Evolutionary conservation across 1,140 invertebrate species (phyloP), one percentile per base, ranked within the genome.

Genomic region (Heliconius eleuchia): DNA sequence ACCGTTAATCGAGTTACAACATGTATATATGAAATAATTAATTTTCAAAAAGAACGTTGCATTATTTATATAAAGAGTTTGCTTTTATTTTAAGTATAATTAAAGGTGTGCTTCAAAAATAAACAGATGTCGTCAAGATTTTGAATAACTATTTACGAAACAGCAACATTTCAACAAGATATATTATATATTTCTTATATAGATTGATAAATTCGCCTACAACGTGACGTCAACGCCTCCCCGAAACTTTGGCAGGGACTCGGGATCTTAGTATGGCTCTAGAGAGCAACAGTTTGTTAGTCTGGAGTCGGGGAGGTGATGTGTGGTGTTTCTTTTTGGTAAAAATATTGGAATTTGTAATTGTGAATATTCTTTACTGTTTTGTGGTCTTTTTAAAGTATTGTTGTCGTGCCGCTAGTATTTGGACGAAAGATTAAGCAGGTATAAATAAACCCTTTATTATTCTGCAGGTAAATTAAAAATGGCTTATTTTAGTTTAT

Each of bases 181-280:
- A 82, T 74, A 57, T 71, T 46, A 72, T 73, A 52, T 78, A 74
- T 78, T n/a, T 77, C 75, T 37, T 84, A 82, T 86, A 77, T 86
- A 82, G 83, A 87, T 87, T 87, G 84, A 88, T 88, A 83, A 88
- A 87, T 86, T 90, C 84, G 85, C 85, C 86, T 83, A 84, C 80
- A 84, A 86, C 80, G 73, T 93, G 92, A 94, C 92, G 92, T 92
- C 89, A 94, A 81, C 88, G 88, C 80, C 84, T 90, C 84, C 80
- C 88, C 82, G 91, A 92, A 94, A 88, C 86, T 92, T 94, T 94
- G 92, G 92, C 92, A 94, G 86, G 88, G 85, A 91, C 85, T 89
- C 89, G 86, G 82, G 85, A 85, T 87, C 87, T 85, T 78, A 89
- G 89, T 91, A 89, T 87, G 90, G 86, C 88, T 91, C 89, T 89